These are phyloP conservation scores for Tholera decimalis DNA, from an alignment of 2,888 invertebrate species.

Conservation along the genomic window DNA sequence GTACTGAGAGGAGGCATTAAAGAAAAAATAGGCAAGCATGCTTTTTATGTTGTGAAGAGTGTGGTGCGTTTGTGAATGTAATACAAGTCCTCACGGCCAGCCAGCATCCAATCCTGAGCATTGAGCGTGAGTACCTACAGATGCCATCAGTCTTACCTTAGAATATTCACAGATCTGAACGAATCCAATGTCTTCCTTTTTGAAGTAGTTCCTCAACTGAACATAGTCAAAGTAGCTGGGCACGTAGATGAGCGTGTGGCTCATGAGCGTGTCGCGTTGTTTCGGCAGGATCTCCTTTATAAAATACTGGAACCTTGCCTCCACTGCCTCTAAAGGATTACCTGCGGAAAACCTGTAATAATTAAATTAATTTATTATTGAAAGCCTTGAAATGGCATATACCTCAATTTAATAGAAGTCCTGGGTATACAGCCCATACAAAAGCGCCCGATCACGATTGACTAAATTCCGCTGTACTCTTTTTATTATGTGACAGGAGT, in stretches of 20 bases:
- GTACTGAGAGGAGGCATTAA: too few relatives aligned
- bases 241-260: constrained; percentile 97
- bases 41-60: too few relatives aligned
- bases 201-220: constrained; percentile 97
- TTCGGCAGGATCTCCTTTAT: constrained; percentile 95
- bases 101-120: too few relatives aligned
- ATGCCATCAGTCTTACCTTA: constrained; percentile 89
- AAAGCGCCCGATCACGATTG: not conserved
- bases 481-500: too few relatives aligned
- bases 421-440: not conserved
- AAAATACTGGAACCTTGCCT: constrained; percentile 96
- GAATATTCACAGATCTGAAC: constrained; percentile 98
- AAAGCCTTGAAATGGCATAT: not conserved
- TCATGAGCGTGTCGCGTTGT: constrained; percentile 94
- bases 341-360: constrained; percentile 92
- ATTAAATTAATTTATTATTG: too few relatives aligned
- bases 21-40: too few relatives aligned
- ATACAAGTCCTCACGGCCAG: too few relatives aligned
- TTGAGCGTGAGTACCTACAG: too few relatives aligned
- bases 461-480: not conserved
- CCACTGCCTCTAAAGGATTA: constrained; percentile 93
- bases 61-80: too few relatives aligned
- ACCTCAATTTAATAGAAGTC: not conserved
- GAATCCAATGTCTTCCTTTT: constrained; percentile 96
- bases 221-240: constrained; percentile 99